Evolutionary conservation across 2,797 vertebrate species (phyloP).

Genomic region (Chloroceryle amazona): DNA sequence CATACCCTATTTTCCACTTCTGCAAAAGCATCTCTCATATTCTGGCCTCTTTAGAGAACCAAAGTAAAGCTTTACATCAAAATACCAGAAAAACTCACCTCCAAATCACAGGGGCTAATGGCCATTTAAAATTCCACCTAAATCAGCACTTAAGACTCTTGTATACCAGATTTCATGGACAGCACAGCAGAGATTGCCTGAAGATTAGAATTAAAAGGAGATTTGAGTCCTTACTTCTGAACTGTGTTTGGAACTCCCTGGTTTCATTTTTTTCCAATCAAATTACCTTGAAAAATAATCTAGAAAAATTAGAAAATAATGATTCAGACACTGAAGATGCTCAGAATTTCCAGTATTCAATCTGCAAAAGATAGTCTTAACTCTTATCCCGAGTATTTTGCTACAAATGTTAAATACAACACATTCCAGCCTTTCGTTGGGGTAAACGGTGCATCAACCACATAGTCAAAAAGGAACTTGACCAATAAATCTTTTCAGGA

Average conservation of each 20-base stretch:
- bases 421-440: not conserved
- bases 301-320: not conserved
- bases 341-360: not conserved
- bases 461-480: not conserved
- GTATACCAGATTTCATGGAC: not conserved
- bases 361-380: not conserved
- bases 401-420: not conserved
- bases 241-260: not conserved
- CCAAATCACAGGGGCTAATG: not conserved
- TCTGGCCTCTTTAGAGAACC: not conserved
- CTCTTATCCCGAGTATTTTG: not conserved
- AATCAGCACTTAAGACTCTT: not conserved
- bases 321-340: not conserved
- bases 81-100: not conserved
- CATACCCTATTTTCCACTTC: not conserved
- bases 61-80: not conserved
- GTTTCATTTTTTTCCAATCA: not conserved
- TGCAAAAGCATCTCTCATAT: not conserved
- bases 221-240: not conserved
- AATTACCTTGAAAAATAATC: not conserved
- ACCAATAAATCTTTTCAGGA: not conserved
- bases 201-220: not conserved
- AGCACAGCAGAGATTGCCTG: not conserved
- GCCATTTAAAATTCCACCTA: not conserved
- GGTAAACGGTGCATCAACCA: not conserved